Percentiles rank a stretch among this genome's conserved stretches.
Evolutionary conservation across 2,888 invertebrate species (phyloP).

Genomic region (Drosophila nr. medialis): DNA sequence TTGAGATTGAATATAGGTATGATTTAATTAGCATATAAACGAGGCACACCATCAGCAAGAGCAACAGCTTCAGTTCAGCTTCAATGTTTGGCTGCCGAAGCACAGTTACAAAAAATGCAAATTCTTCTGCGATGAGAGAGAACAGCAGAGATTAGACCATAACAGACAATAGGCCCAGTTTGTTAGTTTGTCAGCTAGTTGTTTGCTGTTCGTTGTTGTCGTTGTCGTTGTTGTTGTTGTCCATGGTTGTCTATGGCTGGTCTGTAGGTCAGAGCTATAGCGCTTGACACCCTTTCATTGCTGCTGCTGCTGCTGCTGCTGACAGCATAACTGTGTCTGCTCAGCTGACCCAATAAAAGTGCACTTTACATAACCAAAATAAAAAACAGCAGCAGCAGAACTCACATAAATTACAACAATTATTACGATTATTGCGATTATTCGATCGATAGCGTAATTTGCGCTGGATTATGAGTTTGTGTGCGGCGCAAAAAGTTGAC

Average conservation of each 20-base stretch:
- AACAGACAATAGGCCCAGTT: constrained; percentile 55
- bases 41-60: constrained; percentile 30
- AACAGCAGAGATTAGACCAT: constrained; percentile 50
- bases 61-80: constrained; percentile 6
- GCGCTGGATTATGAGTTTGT: constrained; percentile 13
- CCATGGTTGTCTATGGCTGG: constrained; percentile 21
- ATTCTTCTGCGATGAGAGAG: constrained; percentile 34
- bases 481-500: constrained; percentile 9
- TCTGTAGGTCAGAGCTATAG: constrained; percentile 64
- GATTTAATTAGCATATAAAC: constrained; percentile 74
- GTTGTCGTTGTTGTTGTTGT: constrained; percentile 1
- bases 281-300: constrained; percentile 65
- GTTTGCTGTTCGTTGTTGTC: constrained; percentile 3
- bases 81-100: constrained; percentile 5
- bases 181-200: constrained; percentile 17
- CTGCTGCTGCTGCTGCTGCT: neutral
- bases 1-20: constrained; percentile 63
- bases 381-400: constrained; percentile 12
- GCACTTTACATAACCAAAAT: constrained; percentile 48
- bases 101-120: constrained; percentile 71
- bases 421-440: constrained; percentile 20
- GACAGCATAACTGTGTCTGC: constrained; percentile 29
- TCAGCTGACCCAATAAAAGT: constrained; percentile 45
- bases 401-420: constrained; percentile 24
- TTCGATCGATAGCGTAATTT: constrained; percentile 23